A percentile compares a stretch with the other conserved stretches of the same genome.
Evolutionary conservation across 2,113 vertebrate genomes (phyloP).

Genomic region (Entelurus aequoreus): DNA sequence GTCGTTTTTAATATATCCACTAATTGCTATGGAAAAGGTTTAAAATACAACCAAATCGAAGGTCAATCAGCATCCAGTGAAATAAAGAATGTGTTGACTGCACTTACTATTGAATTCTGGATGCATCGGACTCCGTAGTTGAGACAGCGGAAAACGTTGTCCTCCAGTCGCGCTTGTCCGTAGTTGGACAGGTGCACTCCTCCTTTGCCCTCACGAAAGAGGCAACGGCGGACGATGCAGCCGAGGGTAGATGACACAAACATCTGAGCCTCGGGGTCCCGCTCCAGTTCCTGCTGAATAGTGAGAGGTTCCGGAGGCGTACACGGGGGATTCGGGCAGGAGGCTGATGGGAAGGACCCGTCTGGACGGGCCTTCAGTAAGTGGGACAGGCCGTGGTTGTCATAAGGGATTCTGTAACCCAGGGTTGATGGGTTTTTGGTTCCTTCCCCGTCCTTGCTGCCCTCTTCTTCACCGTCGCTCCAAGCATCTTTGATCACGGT

Average conservation of each 20-base stretch:
- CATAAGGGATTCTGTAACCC: constrained; percentile 66
- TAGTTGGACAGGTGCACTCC: constrained; percentile 80
- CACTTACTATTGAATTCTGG: constrained; percentile 80
- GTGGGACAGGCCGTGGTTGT: constrained; percentile 74
- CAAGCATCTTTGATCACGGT: constrained; percentile 69
- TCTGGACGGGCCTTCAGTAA: constrained; percentile 66
- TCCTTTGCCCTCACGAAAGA: constrained; percentile 82
- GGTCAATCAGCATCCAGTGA: neutral
- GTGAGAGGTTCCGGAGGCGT: constrained; percentile 70
- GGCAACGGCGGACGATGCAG: constrained; percentile 79
- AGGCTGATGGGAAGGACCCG: constrained; percentile 59
- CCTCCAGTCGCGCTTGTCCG: constrained; percentile 80
- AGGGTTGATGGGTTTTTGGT: constrained; percentile 22
- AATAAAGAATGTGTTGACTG: neutral
- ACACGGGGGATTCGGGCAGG: constrained; percentile 60
- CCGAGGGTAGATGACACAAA: constrained; percentile 73
- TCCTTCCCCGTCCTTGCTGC: constrained; percentile 57
- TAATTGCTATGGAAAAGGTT: neutral
- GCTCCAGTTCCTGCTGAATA: constrained; percentile 81
- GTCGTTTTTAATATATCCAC: too few species aligned
- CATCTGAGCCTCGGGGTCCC: constrained; percentile 76
- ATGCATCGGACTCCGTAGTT: constrained; percentile 79
- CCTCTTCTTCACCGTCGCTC: constrained; percentile 77
- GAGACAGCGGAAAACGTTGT: constrained; percentile 79
- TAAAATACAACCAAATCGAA: neutral